Evolutionary conservation across 2,888 invertebrate genomes (phyloP).

Genomic region (Chymomyza amoena): DNA sequence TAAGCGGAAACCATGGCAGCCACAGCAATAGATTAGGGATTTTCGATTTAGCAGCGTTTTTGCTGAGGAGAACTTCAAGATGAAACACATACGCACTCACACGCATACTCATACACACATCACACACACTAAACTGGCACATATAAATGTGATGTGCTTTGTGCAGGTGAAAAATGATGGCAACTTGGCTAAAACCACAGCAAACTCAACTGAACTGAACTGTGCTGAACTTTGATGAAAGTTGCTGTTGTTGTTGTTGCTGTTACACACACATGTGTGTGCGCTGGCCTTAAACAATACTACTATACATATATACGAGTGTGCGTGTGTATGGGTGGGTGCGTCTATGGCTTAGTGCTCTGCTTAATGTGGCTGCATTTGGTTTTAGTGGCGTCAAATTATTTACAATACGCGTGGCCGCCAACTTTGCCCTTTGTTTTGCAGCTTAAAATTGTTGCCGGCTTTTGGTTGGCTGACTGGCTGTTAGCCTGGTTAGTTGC

Average conservation of each 20-base stretch:
- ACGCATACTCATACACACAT: background rate
- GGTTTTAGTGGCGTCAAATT: constrained; percentile 52
- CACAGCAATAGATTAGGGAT: constrained; percentile 48
- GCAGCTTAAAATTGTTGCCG: constrained; percentile 51
- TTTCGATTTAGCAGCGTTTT: constrained; percentile 31
- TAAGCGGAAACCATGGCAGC: constrained; percentile 30
- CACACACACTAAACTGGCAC: background rate
- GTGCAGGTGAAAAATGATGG: constrained; percentile 40
- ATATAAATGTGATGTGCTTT: constrained; percentile 30
- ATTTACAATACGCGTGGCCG: constrained; percentile 47
- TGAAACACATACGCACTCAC: background rate
- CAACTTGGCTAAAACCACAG: constrained; percentile 13
- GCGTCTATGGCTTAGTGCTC: constrained; percentile 20
- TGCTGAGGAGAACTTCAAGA: background rate
- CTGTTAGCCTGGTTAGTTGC: constrained; percentile 34
- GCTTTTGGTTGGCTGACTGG: constrained; percentile 40
- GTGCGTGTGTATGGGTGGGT: constrained; percentile 11
- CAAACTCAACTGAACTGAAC: constrained; percentile 18
- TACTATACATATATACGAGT: background rate
- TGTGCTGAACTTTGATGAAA: constrained; percentile 27
- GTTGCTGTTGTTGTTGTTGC: constrained; percentile 15
- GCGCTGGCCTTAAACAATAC: background rate
- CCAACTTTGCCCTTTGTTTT: constrained; percentile 49
- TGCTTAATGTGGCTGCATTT: constrained; percentile 58
- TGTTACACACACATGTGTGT: background rate